These are phyloP conservation scores for Stegostoma tigrinum DNA, from an alignment of 2,113 vertebrate genomes.

Conservation along the genomic window DNA sequence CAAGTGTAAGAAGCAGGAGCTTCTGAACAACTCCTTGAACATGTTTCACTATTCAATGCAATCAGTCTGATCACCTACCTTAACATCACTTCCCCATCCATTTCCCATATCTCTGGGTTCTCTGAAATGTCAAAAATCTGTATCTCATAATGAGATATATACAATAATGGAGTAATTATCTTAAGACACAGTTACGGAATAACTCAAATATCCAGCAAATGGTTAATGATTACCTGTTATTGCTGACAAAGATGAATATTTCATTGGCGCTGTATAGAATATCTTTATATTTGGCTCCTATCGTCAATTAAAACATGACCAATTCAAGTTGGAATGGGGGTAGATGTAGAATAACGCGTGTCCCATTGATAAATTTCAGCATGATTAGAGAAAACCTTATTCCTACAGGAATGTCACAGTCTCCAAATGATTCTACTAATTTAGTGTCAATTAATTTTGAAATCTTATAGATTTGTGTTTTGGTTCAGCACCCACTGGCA, in stretches of 20 bases:
- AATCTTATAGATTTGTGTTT: not conserved
- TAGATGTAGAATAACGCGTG: not conserved
- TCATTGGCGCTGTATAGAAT: not conserved
- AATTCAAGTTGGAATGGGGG: not conserved
- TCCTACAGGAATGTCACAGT: not conserved
- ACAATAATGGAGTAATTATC: too few species aligned
- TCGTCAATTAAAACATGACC: not conserved
- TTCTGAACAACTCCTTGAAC: too few species aligned
- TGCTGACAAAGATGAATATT: not conserved
- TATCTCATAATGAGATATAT: too few species aligned
- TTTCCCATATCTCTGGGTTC: too few species aligned
- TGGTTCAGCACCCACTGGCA: not conserved
- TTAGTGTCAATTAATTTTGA: not conserved
- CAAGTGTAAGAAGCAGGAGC: too few species aligned
- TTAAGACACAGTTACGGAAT: not conserved
- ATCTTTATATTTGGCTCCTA: not conserved
- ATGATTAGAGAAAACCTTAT: not conserved
- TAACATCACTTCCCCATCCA: too few species aligned
- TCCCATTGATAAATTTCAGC: not conserved
- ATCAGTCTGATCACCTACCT: too few species aligned
- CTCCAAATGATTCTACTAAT: not conserved
- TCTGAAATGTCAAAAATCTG: too few species aligned
- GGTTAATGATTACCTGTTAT: not conserved
- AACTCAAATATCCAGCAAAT: too few species aligned
- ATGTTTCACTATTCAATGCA: too few species aligned